Conservation (phyloP, 2,888 invertebrate species). For the Lepas anatifera region DNA sequence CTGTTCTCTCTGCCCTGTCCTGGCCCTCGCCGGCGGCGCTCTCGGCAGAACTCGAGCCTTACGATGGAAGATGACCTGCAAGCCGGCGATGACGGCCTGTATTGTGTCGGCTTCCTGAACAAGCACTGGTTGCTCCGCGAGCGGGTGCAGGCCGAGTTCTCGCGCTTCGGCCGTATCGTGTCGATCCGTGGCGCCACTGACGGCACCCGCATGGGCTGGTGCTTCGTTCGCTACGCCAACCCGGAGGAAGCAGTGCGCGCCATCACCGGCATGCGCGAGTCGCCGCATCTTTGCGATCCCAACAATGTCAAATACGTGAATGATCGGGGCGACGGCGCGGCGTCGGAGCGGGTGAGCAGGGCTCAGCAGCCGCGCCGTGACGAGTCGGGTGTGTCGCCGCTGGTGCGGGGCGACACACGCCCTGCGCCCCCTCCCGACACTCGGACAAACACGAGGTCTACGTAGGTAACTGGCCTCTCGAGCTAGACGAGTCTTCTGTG, state of each 20-base stretch:
- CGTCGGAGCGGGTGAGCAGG: not conserved
- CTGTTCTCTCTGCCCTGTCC: no score
- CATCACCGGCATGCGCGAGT: constrained; percentile 1
- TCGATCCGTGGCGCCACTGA: not conserved
- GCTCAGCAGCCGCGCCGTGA: no score
- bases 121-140: not conserved
- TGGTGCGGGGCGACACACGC: not conserved
- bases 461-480: not conserved
- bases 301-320: not conserved
- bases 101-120: constrained; percentile 10
- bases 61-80: constrained; percentile 1
- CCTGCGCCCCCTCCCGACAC: not conserved
- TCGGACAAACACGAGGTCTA: not conserved
- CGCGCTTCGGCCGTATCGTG: not conserved
- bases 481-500: not conserved
- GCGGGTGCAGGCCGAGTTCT: not conserved
- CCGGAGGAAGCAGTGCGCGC: constrained; percentile 12
- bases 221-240: constrained; percentile 7
- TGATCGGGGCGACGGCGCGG: not conserved
- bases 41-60: no score
- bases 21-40: no score
- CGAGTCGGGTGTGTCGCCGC: no score
- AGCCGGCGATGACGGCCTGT: constrained; percentile 7
- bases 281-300: not conserved
- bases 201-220: not conserved